Evolutionary conservation across 2,888 invertebrate genomes (phyloP), one percentile per base, ranked within the genome.

Genomic region (Pyrrhosoma nymphula): DNA sequence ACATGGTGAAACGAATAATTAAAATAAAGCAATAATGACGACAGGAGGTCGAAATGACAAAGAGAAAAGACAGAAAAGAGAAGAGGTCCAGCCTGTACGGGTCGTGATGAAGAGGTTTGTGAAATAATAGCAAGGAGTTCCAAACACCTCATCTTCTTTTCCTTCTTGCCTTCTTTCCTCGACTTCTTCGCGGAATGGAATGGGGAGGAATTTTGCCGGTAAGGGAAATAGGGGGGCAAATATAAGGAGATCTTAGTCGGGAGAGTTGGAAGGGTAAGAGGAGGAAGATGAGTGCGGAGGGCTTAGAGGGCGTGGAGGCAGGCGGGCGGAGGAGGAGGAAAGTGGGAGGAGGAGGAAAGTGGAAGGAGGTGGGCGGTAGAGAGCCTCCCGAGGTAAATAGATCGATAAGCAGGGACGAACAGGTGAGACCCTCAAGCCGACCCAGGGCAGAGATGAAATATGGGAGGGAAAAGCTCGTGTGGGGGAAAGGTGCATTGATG

Each of bases 331-430:
- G 26, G 69, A 35, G 30, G 90, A 60, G 90, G 60, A 20, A 1
- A 3, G 1, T 47, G 93, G n/a, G 75, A 2, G 8, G n/a, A 56
- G 0, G 26, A 8, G 60, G 47, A 6, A n/a, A 63, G 69, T 16
- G 39, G 93, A 26, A 26, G 20, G 35, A 39, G 39, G 60, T 60
- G 60, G 16, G 60, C 60, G 60, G 6, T 20, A 8, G 60, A 60
- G 91, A 91, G 91, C 23, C 63, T 60, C 8, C 93, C 93, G 47
- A 69, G 69, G 75, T 69, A 93, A 93, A 93, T 69, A 47, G 93
- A 93, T 69, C 69, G 69, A 69, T 93, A 69, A 69, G 47, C n/a
- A 69, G 47, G 89, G 55, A 82, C 93, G 69, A 93, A 93, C 93
- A 93, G 93, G 93, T 93, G 69, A 93, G 93, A 69, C 14, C 47